Conservation (phyloP, 2,797 vertebrate genomes). For the Gadopsis marmoratus region DNA sequence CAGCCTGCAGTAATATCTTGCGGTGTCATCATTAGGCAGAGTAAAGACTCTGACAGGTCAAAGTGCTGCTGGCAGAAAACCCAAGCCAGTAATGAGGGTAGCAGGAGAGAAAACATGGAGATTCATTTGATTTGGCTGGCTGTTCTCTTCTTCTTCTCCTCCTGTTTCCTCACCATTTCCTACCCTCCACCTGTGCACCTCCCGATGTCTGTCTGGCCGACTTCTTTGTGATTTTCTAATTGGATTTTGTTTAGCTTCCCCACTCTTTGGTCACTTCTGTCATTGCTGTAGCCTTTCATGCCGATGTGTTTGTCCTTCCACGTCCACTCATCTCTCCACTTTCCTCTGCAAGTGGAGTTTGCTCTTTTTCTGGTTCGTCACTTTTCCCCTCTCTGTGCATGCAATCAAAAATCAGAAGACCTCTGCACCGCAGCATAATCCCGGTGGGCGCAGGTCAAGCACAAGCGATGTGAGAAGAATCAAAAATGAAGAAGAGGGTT, state of each 20-base stretch:
- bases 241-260: background rate
- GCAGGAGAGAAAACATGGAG: slow-evolving; percentile 21
- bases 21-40: background rate
- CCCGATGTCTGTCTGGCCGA: background rate
- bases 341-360: background rate
- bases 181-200: background rate
- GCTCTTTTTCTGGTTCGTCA: too few species aligned
- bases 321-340: background rate
- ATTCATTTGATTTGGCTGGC: slow-evolving; percentile 26
- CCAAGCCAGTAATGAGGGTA: slow-evolving; percentile 14
- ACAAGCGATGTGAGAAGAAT: background rate
- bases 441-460: background rate
- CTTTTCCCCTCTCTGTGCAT: background rate
- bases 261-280: background rate
- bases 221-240: background rate
- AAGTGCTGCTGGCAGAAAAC: slow-evolving; percentile 8
- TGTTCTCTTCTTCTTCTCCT: background rate
- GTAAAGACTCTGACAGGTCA: background rate
- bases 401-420: background rate
- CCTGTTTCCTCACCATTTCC: background rate
- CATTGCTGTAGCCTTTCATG: background rate
- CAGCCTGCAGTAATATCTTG: background rate
- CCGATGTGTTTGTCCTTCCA: background rate
- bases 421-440: background rate
- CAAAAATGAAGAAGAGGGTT: background rate